Evolutionary conservation across 2,113 vertebrate species (phyloP), one percentile per base, ranked within the genome.

Genomic region (Ondatra zibethicus): DNA sequence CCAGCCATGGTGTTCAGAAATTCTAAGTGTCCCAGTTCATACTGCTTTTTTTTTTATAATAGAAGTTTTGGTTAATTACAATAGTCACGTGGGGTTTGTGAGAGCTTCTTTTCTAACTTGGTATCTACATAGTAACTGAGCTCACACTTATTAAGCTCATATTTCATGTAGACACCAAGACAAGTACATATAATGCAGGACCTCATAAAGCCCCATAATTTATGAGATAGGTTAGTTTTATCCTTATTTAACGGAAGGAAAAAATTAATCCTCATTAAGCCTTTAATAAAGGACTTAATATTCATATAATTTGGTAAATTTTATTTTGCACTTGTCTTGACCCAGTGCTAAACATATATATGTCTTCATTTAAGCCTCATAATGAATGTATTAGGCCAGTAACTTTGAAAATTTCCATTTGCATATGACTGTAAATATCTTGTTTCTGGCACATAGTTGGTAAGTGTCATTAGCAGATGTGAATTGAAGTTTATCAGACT

Each of bases 251-350:
- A 89, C 19, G 47, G 12, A 68, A 92, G 25, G 61, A 45, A 42
- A 96, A 42, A 96, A 82, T 36, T 73, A 52, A 97, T 89, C 80
- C 12, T 92, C 45, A 89, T 76, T 89, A 76, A 90, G 55, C 39
- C 19, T 6, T 36, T 89, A 89, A 27, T 76, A 77, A 95, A 81
- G 25, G 77, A 73, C 13, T 82, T 93, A 36, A 55, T 94, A 31
- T 75, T 95, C 66, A 36, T 68, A 65, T 39, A 65, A 78, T 45
- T 66, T 72, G 2, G 11, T 65, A 77, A 93, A 72, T 89, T 75
- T 70, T 87, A 76, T 97, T 96, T 94, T 23, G 85, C 25, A 17
- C 12, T 76, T 17, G 21, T 14, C 77, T 31, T 63, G 55, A 65
- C 33, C 7, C 2, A 70, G 4, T 80, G 21, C 8, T 93, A 86